These are phyloP conservation scores for Dasypogon diadema DNA, from an alignment of 2,888 invertebrate genomes.

Conservation along the genomic window DNA sequence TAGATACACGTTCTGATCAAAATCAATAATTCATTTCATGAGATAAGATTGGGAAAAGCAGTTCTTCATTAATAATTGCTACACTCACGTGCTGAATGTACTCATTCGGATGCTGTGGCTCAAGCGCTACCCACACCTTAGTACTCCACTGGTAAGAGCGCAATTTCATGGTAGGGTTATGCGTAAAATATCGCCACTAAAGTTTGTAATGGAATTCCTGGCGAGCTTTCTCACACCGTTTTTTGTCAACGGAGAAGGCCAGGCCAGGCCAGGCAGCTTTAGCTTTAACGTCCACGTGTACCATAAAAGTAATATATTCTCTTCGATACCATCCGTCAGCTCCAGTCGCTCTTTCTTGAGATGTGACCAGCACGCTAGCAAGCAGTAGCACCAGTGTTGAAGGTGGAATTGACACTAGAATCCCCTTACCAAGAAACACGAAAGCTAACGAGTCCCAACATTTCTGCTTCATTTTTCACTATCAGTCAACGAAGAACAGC, in stretches of 20 bases:
- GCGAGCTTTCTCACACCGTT: neutral
- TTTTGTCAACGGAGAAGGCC: too few relatives aligned
- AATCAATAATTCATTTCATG: constrained; percentile 8
- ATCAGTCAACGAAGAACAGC: constrained; percentile 40
- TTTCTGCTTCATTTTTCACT: constrained; percentile 17
- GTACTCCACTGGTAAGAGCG: neutral
- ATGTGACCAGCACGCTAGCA: neutral
- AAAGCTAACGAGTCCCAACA: constrained; percentile 34
- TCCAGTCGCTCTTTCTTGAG: constrained; percentile 26
- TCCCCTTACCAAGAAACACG: constrained; percentile 4
- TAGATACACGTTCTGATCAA: neutral
- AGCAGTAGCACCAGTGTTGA: neutral
- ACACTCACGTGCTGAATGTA: neutral
- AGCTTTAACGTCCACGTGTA: neutral
- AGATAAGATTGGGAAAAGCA: constrained; percentile 14
- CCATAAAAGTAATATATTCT: neutral
- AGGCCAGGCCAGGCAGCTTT: too few relatives aligned
- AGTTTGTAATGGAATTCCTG: neutral
- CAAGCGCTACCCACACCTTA: neutral
- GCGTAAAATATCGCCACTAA: neutral
- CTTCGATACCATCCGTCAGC: neutral
- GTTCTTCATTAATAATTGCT: neutral
- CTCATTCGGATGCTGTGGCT: constrained; percentile 1
- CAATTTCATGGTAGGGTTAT: neutral
- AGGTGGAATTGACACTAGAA: constrained; percentile 12